Conservation (phyloP, 2,113 vertebrate genomes). For the Chrysemys picta region DNA sequence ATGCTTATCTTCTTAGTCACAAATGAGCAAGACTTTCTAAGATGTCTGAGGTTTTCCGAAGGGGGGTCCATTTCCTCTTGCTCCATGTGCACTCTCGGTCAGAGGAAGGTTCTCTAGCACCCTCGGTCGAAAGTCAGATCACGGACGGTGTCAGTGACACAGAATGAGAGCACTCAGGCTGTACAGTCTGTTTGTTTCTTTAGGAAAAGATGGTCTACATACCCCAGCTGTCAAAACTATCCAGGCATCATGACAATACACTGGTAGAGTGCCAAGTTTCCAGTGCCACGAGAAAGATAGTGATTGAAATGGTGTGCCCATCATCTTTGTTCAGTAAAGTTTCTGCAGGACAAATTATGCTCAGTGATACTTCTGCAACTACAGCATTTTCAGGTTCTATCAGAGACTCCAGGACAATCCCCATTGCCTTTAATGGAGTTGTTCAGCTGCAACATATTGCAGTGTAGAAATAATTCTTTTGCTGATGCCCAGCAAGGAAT, state of each 20-base stretch:
- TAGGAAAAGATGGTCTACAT: neutral
- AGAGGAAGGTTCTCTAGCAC: neutral
- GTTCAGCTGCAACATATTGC: neutral
- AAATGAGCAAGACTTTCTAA: slow-evolving; percentile 8
- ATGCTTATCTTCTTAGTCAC: neutral
- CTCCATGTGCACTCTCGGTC: neutral
- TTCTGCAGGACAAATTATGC: neutral
- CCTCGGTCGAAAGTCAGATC: neutral
- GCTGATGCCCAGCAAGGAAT: neutral
- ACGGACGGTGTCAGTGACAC: accelerated
- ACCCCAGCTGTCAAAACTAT: neutral
- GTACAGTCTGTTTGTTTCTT: neutral
- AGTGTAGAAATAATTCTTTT: neutral
- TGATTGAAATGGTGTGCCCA: neutral
- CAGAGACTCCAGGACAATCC: neutral
- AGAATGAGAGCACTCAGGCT: accelerated
- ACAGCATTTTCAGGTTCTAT: neutral
- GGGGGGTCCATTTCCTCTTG: neutral
- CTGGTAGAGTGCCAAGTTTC: neutral
- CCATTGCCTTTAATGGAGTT: neutral
- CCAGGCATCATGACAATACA: neutral
- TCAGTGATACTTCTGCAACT: accelerated
- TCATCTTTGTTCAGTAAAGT: neutral
- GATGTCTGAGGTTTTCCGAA: neutral
- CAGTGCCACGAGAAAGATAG: neutral